These are phyloP conservation scores for Dendropsophus ebraccatus DNA, from an alignment of 2,113 vertebrate species.

Conservation along the genomic window DNA sequence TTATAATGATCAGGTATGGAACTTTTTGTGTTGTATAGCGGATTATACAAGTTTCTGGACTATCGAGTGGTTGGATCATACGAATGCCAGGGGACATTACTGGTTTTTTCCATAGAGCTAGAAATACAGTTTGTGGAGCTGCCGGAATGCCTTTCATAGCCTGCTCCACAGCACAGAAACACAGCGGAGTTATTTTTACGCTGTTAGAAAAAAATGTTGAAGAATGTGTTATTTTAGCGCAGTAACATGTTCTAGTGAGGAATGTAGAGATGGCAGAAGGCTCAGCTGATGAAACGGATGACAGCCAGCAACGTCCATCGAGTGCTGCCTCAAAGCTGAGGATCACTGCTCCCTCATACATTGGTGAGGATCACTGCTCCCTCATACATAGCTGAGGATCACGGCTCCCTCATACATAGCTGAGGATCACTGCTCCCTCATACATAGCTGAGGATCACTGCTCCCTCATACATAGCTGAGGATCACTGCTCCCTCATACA, in stretches of 20 bases:
- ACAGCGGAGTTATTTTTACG: constrained; percentile 31
- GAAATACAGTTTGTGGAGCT: not conserved
- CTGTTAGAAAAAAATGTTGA: not conserved
- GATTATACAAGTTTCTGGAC: not conserved
- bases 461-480: too few species aligned
- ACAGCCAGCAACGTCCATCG: too few species aligned
- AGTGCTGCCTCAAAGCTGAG: too few species aligned
- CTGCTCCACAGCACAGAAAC: not conserved
- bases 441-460: too few species aligned
- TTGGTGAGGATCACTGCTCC: too few species aligned
- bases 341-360: too few species aligned
- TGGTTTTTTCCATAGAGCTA: not conserved
- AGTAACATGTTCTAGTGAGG: constrained; percentile 22
- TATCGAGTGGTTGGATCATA: not conserved
- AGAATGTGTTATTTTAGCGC: constrained; percentile 22
- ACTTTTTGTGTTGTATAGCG: not conserved
- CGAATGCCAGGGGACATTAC: not conserved
- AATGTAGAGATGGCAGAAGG: not conserved
- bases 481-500: too few species aligned
- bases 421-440: too few species aligned
- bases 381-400: too few species aligned
- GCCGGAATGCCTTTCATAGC: not conserved
- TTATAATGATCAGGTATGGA: too few species aligned
- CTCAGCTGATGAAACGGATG: not conserved
- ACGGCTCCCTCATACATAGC: too few species aligned